Percentiles rank a stretch among this genome's conserved stretches.
Evolutionary conservation across 1,140 invertebrate genomes (phyloP).

Genomic region (Cydia pomonella): DNA sequence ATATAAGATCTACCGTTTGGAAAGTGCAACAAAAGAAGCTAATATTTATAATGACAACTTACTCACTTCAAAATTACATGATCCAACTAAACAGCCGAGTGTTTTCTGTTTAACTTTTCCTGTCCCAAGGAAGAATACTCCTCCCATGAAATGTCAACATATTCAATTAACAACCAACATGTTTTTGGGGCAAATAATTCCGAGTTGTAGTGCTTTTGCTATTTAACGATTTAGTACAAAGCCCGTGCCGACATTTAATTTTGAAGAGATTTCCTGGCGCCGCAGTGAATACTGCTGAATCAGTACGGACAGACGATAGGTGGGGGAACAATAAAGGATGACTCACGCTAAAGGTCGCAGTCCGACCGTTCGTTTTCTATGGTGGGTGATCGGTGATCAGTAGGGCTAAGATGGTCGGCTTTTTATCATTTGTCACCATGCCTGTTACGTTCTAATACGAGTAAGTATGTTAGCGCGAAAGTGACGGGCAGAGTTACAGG

Average conservation of each 20-base stretch:
- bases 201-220: neutral
- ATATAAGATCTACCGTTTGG: too few species aligned
- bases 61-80: neutral
- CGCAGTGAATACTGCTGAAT: neutral
- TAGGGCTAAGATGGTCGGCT: too few species aligned
- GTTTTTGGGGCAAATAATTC: constrained; percentile 12
- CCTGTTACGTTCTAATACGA: too few species aligned
- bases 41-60: too few species aligned
- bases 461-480: too few species aligned
- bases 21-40: too few species aligned
- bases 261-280: constrained; percentile 3
- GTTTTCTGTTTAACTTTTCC: neutral
- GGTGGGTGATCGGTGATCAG: too few species aligned
- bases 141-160: constrained; percentile 10
- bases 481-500: too few species aligned
- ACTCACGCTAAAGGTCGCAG: too few species aligned
- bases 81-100: constrained; percentile 21
- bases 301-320: neutral
- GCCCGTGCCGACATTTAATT: constrained; percentile 29
- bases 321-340: neutral
- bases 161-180: constrained; percentile 4
- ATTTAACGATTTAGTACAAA: constrained; percentile 28
- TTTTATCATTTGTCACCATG: too few species aligned
- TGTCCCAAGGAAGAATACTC: neutral
- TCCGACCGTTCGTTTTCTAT: too few species aligned